Evolutionary conservation across 2,797 vertebrate species (phyloP), one percentile per base, ranked within the genome.

Genomic region (Florisuga fusca): DNA sequence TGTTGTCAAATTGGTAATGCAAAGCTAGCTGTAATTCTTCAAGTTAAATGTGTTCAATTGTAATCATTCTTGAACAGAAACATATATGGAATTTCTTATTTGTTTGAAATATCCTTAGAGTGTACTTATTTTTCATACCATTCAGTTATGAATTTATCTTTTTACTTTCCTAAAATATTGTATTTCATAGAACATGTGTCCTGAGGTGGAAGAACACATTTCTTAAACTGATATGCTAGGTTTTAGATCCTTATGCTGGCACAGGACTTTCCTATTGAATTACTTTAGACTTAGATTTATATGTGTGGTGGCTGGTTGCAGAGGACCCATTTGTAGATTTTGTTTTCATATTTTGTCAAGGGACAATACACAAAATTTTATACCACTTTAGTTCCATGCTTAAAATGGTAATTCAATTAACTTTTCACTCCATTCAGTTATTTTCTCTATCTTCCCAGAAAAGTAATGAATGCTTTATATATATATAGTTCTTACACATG

Each of bases 291-390:
- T 61, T 15, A 66, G 16, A 73, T 43, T 68, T 64, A 27, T 22
- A 4, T n/a, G 6, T n/a, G 25, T 10, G 6, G 13, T 64, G 0
- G 0, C 12, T 62, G 8, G 9, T 18, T 66, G 9, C n/a, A 79
- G 25, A 66, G 7, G 16, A 55, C 3, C 2, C 7, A 27, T 33
- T 55, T 79, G 4, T 41, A 84, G 22, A 48, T 67, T 87, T 90
- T 73, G 10, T 14, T 90, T 87, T 41, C 25, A 41, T 57, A 21
- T 29, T 75, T 73, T 77, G 25, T 25, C 61, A 25, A 71, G n/a
- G 16, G 38, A 27, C 2, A 79, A 34, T 15, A 45, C 0, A 31
- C 1, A 8, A 38, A 53, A 27, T 51, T 76, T 87, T 64, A 75
- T 6, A 33, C 8, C 0, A 31, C 59, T 78, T 72, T 41, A 79